Evolutionary conservation across 2,113 vertebrate species (phyloP).

Genomic region (Hyla sarda): DNA sequence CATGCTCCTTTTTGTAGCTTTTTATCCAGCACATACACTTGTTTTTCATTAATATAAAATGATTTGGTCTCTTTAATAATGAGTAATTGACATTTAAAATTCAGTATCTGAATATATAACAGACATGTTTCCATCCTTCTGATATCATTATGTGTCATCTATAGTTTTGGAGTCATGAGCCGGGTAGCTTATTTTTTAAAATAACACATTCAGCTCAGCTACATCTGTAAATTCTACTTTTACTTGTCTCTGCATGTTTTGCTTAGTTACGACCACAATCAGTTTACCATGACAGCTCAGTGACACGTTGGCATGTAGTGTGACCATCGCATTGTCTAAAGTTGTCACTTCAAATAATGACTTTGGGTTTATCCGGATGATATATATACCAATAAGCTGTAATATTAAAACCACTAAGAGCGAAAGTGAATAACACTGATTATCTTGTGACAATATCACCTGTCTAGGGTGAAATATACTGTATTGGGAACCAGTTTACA

Average conservation of each 20-base stretch:
- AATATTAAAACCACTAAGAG: too few relatives aligned
- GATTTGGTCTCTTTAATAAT: not conserved
- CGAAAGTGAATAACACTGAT: too few relatives aligned
- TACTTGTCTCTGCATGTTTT: not conserved
- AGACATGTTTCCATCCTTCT: not conserved
- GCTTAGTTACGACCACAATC: not conserved
- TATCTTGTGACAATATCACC: too few relatives aligned
- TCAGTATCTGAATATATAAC: not conserved
- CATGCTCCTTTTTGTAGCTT: too few relatives aligned
- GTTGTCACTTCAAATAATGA: not conserved
- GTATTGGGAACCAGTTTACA: too few relatives aligned
- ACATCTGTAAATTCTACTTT: not conserved
- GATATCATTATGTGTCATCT: not conserved
- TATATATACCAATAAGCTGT: not conserved
- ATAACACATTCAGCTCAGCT: not conserved
- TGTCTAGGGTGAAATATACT: too few relatives aligned
- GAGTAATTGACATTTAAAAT: not conserved
- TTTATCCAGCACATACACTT: too few relatives aligned
- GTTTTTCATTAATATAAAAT: not conserved
- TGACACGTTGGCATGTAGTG: not conserved
- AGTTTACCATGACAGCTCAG: not conserved
- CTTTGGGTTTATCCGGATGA: not conserved
- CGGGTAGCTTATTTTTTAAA: not conserved
- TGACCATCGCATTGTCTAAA: not conserved
- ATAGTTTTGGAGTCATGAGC: not conserved